phyloP scores from a whole-genome alignment of 1,140 invertebrate species.

The Drosophila virilis region DNA sequence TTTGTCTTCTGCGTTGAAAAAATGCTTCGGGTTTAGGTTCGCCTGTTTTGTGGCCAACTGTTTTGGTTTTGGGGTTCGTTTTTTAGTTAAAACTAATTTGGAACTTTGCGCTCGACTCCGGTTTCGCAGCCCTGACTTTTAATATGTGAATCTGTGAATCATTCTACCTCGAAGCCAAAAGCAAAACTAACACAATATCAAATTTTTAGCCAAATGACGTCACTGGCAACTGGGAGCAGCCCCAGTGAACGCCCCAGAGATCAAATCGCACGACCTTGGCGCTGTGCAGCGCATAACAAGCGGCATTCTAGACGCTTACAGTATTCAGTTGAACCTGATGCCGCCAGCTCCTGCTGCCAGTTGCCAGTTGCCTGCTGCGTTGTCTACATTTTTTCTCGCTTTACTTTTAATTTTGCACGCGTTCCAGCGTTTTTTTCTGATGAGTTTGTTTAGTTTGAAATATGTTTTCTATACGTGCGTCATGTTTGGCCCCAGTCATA shows the following conservation, averaged over 20 bases:
- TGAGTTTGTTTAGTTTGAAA: constrained; percentile 83
- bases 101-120: too few relatives aligned
- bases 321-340: constrained; percentile 36
- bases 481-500: constrained; percentile 55
- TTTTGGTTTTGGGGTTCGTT: too few relatives aligned
- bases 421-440: constrained; percentile 63
- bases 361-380: constrained; percentile 31
- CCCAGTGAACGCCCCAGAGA: constrained; percentile 52
- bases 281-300: constrained; percentile 46
- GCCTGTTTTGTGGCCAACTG: too few relatives aligned
- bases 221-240: constrained; percentile 11
- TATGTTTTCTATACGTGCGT: constrained; percentile 83
- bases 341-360: constrained; percentile 12
- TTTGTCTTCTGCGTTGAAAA: too few relatives aligned
- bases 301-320: constrained; percentile 29
- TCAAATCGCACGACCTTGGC: constrained; percentile 63
- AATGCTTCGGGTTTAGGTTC: too few relatives aligned
- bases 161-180: neutral
- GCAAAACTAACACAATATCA: neutral
- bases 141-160: neutral
- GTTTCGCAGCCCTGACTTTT: too few relatives aligned
- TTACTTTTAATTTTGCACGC: constrained; percentile 81
- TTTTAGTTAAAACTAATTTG: too few relatives aligned
- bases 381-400: constrained; percentile 73
- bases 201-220: constrained; percentile 18